Conservation (phyloP, 35 echinoderm and acorn worm species). For the Amphiura filiformis region DNA sequence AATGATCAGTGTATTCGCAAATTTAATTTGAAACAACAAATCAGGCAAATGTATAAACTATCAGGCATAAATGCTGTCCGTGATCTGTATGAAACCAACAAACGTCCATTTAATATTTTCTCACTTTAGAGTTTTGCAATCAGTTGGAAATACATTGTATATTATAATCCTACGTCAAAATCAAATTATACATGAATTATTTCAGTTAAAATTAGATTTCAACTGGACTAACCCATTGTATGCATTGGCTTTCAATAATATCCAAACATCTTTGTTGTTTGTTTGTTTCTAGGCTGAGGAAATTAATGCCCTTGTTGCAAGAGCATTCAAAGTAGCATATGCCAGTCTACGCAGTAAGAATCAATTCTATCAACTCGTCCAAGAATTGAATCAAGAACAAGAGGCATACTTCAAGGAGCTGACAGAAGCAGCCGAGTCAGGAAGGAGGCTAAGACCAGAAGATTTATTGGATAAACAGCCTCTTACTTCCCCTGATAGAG, state of each 20-base stretch:
- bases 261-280: not conserved
- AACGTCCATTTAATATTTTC: too few relatives aligned
- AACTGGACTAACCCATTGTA: too few relatives aligned
- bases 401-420: slow-evolving; percentile 75
- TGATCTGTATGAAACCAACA: too few relatives aligned
- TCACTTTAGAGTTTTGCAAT: too few relatives aligned
- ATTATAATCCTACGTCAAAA: too few relatives aligned
- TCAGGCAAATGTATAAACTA: not conserved
- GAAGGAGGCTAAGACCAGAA: slow-evolving; percentile 35
- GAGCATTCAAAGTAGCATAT: slow-evolving; percentile 97
- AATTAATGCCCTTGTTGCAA: slow-evolving; percentile 89
- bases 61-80: too few relatives aligned
- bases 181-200: too few relatives aligned
- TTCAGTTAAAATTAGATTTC: too few relatives aligned
- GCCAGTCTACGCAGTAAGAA: slow-evolving; percentile 91
- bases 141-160: too few relatives aligned
- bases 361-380: slow-evolving; percentile 78
- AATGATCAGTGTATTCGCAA: not conserved
- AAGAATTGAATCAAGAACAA: slow-evolving; percentile 87
- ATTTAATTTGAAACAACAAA: not conserved
- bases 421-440: slow-evolving; percentile 28
- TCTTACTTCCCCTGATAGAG: slow-evolving; percentile 50
- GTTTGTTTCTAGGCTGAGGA: slow-evolving; percentile 74
- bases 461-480: slow-evolving; percentile 59
- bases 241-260: too few relatives aligned